phyloP scores from a whole-genome alignment of 1,140 invertebrate species.

The Stegodyphus dumicola region DNA sequence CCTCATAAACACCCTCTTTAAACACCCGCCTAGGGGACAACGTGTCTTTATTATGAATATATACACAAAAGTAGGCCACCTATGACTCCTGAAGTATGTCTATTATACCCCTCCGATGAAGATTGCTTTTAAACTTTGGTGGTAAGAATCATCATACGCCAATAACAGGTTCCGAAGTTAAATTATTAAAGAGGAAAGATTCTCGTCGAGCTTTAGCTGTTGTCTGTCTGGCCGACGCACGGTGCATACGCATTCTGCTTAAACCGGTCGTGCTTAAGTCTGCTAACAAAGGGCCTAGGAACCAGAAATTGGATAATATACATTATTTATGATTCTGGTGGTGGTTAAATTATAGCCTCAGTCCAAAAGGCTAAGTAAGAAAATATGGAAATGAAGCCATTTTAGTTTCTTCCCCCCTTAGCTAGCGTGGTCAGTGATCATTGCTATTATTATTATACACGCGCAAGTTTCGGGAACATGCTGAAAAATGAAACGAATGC shows the following conservation, averaged over 20 bases:
- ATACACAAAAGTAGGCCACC: no score
- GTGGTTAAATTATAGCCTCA: slow-evolving; percentile 45
- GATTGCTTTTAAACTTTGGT: background rate
- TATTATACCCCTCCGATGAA: background rate
- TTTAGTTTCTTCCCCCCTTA: background rate
- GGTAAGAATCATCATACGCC: background rate
- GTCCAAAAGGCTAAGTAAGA: slow-evolving; percentile 43
- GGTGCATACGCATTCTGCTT: slow-evolving; percentile 19
- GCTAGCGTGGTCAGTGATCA: slow-evolving; percentile 46
- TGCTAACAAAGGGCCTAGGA: background rate
- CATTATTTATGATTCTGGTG: slow-evolving; percentile 48
- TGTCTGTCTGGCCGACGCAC: slow-evolving; percentile 22
- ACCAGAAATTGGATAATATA: slow-evolving; percentile 50
- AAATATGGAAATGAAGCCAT: slow-evolving; percentile 50
- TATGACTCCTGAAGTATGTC: no score
- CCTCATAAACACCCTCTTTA: slow-evolving; percentile 22
- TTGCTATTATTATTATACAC: slow-evolving; percentile 28
- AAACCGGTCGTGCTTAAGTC: slow-evolving; percentile 15
- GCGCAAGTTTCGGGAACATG: background rate
- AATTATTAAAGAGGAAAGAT: slow-evolving; percentile 35
- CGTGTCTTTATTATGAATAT: background rate
- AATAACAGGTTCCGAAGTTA: slow-evolving; percentile 39
- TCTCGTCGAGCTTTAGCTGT: background rate
- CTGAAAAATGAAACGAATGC: background rate
- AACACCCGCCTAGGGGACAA: slow-evolving; percentile 20